These are phyloP conservation scores for Agriopis leucophaearia DNA, from an alignment of 2,888 invertebrate genomes.

Conservation along the genomic window DNA sequence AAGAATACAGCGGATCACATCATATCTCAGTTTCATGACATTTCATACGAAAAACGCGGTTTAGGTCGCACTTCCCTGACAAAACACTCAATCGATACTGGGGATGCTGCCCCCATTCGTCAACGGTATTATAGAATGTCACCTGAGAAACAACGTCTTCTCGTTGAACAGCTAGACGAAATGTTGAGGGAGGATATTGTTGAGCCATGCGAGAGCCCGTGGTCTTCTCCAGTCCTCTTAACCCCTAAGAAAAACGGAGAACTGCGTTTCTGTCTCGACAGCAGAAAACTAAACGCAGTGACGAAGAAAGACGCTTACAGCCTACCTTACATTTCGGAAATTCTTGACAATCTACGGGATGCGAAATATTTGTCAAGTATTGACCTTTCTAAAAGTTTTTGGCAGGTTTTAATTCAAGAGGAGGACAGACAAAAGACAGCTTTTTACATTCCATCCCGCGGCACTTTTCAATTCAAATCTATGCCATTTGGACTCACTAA, in stretches of 20 bases:
- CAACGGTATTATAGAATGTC: conserved; percentile 49
- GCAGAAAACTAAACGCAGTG: conserved; percentile 43
- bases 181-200: no score
- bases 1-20: conserved; percentile 33
- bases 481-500: neutral
- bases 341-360: conserved; percentile 49
- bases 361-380: conserved; percentile 45
- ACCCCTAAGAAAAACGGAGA: conserved; percentile 47
- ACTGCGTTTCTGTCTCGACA: conserved; percentile 47
- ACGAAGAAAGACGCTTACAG: conserved; percentile 40
- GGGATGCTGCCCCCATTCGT: conserved; percentile 45
- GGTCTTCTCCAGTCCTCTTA: conserved; percentile 38
- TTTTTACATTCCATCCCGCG: conserved; percentile 41
- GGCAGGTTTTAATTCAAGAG: conserved; percentile 42
- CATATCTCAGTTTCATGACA: conserved; percentile 30
- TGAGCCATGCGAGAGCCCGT: conserved; percentile 20
- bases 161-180: conserved; percentile 13
- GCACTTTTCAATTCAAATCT: conserved; percentile 10
- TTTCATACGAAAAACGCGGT: conserved; percentile 32
- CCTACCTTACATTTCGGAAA: conserved; percentile 48
- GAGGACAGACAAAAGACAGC: conserved; percentile 42
- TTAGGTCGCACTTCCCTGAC: conserved; percentile 44
- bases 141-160: conserved; percentile 45
- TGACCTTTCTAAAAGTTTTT: conserved; percentile 43
- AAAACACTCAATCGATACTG: conserved; percentile 47